phyloP scores from a whole-genome alignment of 2,113 vertebrate species.

The Argyrosomus japonicus region DNA sequence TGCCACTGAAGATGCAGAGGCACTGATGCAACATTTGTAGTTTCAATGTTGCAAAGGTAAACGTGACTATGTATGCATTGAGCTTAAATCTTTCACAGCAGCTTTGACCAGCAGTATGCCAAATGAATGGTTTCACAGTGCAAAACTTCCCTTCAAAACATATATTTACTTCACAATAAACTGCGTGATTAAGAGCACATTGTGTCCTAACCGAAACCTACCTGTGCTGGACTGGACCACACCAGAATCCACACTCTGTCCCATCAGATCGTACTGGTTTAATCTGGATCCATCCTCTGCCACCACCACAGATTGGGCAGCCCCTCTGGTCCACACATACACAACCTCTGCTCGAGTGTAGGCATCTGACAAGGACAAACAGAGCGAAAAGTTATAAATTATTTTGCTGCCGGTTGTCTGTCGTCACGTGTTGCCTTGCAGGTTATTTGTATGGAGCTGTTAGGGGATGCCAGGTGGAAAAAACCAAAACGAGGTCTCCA shows the following conservation, averaged over 20 bases:
- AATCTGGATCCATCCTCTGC: conserved; percentile 96
- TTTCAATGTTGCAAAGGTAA: neutral
- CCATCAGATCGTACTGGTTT: conserved; percentile 98
- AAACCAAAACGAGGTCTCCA: conserved; percentile 28
- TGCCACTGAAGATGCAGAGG: conserved; percentile 21
- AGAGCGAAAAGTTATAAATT: conserved; percentile 31
- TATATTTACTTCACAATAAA: neutral
- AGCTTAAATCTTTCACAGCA: neutral
- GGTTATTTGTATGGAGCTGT: conserved; percentile 37
- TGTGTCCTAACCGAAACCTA: conserved; percentile 65
- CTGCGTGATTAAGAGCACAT: neutral
- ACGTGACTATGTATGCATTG: neutral
- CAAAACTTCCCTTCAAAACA: neutral
- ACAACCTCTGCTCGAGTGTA: conserved; percentile 97
- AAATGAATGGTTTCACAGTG: neutral
- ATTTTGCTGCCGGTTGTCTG: conserved; percentile 28
- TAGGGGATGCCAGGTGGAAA: conserved; percentile 23
- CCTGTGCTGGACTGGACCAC: conserved; percentile 99
- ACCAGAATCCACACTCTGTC: conserved; percentile 95
- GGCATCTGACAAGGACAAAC: conserved; percentile 85
- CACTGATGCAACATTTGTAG: conserved; percentile 25
- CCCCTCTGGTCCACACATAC: conserved; percentile 96
- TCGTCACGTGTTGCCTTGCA: conserved; percentile 16
- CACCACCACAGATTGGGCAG: conserved; percentile 95
- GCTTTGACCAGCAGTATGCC: neutral